Base-by-base conservation (phyloP, 2,113 vertebrate genomes). In the Lepus europaeus region DNA sequence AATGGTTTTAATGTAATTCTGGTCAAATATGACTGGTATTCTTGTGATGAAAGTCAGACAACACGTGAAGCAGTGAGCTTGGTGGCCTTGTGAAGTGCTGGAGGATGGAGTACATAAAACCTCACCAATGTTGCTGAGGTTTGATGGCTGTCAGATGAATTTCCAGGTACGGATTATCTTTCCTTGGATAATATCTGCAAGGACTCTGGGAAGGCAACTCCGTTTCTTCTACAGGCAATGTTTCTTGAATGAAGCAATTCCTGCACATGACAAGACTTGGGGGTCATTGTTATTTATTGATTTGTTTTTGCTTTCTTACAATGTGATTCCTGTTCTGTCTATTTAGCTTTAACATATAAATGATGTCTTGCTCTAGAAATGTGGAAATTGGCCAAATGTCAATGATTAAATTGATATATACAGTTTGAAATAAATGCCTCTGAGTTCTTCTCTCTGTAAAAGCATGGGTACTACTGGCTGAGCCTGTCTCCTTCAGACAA, bases 301-400 rank as follows among this genome's bases (percentile, higher is more conserved):
- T 82, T 92, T 89, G 13, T 9, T 89, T 88, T 87, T 93, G 20
- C 10, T 68, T 95, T 83, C 86, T 76, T 79, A 9, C 9, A 56
- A 36, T 73, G 53, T 79, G 17, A 51, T 79, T 94, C 53, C 31
- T 94, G 25, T 61, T 80, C 3, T 72, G 2, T n/a, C 11, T 83
- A 45, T 49, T 78, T 68, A 88, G 17, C 16, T 93, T 76, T 78
- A 91, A 61, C 13, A 61, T 66, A 69, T 31, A 63, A 72, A 51
- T 74, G 53, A 73, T 45, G 4, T 61, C 45, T 82, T 80, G 31
- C 9, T 59, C 73, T 79, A 81, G 19, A 93, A 90, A 91, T 86
- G 64, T 89, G 77, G 79, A 94, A 86, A 93, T 27, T 89, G 81
- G n/a, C n/a, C 81, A 94, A 45, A 74, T 86, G 31, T 81, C 72